phyloP scores from a whole-genome alignment of 2,113 vertebrate species.

The Neogale vison region DNA sequence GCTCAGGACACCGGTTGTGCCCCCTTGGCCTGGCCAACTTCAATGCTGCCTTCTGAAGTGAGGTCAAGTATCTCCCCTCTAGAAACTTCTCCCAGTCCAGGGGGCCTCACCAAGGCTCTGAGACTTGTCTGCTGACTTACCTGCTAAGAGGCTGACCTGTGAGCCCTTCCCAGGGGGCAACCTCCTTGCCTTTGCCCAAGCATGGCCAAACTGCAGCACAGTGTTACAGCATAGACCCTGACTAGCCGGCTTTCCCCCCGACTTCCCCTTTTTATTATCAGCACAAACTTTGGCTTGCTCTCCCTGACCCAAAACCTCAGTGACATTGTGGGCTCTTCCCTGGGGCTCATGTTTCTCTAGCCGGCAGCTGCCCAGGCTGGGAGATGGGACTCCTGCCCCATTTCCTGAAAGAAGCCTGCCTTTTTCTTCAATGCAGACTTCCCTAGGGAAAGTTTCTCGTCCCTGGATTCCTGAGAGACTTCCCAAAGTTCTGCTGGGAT shows the following conservation, averaged over 20 bases:
- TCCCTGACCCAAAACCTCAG: not conserved
- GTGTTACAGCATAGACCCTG: not conserved
- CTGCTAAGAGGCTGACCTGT: not conserved
- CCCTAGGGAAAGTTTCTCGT: not conserved
- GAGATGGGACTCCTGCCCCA: no score
- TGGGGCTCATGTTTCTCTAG: not conserved
- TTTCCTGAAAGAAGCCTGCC: not conserved
- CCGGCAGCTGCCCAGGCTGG: not conserved
- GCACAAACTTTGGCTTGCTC: not conserved
- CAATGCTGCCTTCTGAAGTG: not conserved
- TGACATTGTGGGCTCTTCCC: not conserved
- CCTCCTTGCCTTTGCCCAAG: not conserved
- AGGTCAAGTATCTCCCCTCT: not conserved
- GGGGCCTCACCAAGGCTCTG: not conserved
- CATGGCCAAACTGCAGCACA: not conserved
- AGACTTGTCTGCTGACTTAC: not conserved
- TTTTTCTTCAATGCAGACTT: not conserved
- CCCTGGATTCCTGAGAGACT: not conserved
- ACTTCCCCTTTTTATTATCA: not conserved
- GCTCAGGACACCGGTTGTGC: not conserved
- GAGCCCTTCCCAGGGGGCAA: not conserved
- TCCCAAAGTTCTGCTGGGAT: not conserved
- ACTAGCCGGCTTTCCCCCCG: fast-evolving
- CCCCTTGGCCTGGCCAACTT: not conserved
- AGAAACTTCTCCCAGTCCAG: not conserved